Evolutionary conservation across 1,140 invertebrate genomes (phyloP).

Genomic region (Drosophila littoralis): DNA sequence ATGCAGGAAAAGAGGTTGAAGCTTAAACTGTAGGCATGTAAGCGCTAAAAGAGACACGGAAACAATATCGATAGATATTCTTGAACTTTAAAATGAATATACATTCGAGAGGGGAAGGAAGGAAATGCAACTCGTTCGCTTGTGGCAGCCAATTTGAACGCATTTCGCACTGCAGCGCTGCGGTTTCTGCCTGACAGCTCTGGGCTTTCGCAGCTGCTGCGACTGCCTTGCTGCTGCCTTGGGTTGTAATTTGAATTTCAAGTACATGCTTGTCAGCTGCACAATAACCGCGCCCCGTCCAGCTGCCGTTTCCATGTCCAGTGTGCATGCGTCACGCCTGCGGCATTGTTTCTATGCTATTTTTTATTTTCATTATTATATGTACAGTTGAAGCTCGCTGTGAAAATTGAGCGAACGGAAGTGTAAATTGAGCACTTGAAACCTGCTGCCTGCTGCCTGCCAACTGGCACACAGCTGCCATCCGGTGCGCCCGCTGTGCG

Average conservation of each 20-base stretch:
- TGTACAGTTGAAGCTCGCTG: conserved; percentile 12
- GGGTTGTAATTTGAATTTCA: conserved; percentile 75
- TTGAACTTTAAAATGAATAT: too few species aligned
- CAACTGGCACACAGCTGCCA: conserved; percentile 26
- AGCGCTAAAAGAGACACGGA: not conserved
- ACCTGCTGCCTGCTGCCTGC: conserved; percentile 12
- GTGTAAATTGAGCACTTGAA: conserved; percentile 78
- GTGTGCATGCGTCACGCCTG: conserved; percentile 32
- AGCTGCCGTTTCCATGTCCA: conserved; percentile 14
- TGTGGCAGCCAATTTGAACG: not conserved
- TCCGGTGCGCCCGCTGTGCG: conserved; percentile 36
- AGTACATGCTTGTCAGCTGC: conserved; percentile 41
- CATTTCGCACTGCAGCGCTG: not conserved
- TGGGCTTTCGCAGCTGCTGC: not conserved
- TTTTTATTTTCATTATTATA: conserved; percentile 7
- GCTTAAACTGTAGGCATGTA: too few species aligned
- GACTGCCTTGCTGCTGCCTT: conserved; percentile 51
- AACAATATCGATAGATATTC: not conserved
- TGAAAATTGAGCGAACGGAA: conserved; percentile 56
- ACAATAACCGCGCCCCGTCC: not conserved
- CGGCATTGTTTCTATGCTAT: not conserved
- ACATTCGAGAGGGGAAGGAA: not conserved
- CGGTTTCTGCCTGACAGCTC: conserved; percentile 22
- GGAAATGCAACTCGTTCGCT: not conserved
- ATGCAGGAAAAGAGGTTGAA: too few species aligned